Evolutionary conservation across 2,113 vertebrate genomes (phyloP).

Genomic region (Lasiurus cinereus): DNA sequence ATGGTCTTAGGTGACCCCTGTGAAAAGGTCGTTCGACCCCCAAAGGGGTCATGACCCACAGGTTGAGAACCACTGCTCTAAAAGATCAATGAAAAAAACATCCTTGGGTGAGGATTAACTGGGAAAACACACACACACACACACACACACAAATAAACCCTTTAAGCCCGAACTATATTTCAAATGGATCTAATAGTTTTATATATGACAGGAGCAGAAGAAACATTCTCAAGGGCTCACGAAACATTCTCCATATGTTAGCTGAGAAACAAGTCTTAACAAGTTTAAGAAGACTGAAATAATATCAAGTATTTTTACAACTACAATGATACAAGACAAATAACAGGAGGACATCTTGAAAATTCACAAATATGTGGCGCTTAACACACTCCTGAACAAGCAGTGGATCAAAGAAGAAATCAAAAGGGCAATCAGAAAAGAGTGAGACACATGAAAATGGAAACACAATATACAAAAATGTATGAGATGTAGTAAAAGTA

Average conservation of each 20-base stretch:
- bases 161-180: background rate
- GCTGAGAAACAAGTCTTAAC: slow-evolving; percentile 7
- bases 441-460: background rate
- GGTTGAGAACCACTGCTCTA: too few relatives aligned
- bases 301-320: background rate
- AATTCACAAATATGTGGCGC: background rate
- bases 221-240: background rate
- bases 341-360: background rate
- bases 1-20: too few relatives aligned
- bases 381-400: background rate
- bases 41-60: too few relatives aligned
- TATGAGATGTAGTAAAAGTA: background rate
- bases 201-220: background rate
- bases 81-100: too few relatives aligned
- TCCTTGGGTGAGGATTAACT: too few relatives aligned
- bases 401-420: background rate
- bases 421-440: background rate
- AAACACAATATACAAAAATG: background rate
- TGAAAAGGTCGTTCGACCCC: too few relatives aligned
- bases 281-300: background rate
- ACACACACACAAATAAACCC: background rate
- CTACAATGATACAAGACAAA: background rate
- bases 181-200: background rate
- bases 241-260: background rate
- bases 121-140: too few relatives aligned